Percentiles rank a stretch among this genome's conserved stretches.
phyloP scores from a whole-genome alignment of 2,113 vertebrate species.

The Piprites chloris region DNA sequence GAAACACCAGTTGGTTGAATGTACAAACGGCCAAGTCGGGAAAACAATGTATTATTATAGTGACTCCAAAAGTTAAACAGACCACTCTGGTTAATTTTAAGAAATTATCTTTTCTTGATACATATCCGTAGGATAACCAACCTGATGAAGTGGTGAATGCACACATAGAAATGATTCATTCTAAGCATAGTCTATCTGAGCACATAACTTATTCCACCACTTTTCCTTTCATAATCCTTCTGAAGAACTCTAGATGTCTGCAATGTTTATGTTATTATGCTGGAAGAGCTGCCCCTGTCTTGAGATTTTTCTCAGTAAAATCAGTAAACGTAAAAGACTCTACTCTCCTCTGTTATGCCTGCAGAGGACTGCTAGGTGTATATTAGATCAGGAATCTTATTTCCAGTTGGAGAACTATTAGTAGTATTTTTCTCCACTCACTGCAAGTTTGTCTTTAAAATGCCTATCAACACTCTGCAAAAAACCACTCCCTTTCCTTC shows the following conservation, averaged over 20 bases:
- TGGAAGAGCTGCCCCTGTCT: neutral
- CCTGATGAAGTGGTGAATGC: neutral
- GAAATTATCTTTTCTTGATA: neutral
- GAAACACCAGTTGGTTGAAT: neutral
- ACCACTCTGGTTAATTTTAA: neutral
- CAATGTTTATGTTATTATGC: neutral
- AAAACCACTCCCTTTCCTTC: neutral
- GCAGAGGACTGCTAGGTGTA: neutral
- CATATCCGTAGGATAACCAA: neutral
- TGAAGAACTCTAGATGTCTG: neutral
- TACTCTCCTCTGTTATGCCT: neutral
- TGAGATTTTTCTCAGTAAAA: no score
- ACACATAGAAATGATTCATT: neutral
- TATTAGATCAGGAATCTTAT: neutral
- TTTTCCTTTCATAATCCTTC: neutral
- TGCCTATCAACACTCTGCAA: neutral
- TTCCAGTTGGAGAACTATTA: neutral
- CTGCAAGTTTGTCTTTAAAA: neutral
- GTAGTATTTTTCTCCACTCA: neutral
- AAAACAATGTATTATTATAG: neutral
- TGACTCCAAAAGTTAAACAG: neutral
- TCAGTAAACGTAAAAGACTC: neutral
- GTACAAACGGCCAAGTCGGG: neutral
- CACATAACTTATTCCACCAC: neutral
- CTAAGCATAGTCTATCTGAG: neutral